A percentile compares a stretch with the other conserved stretches of the same genome.
These are phyloP conservation scores for Artemia franciscana DNA, from an alignment of 1,140 invertebrate genomes.

Conservation along the genomic window DNA sequence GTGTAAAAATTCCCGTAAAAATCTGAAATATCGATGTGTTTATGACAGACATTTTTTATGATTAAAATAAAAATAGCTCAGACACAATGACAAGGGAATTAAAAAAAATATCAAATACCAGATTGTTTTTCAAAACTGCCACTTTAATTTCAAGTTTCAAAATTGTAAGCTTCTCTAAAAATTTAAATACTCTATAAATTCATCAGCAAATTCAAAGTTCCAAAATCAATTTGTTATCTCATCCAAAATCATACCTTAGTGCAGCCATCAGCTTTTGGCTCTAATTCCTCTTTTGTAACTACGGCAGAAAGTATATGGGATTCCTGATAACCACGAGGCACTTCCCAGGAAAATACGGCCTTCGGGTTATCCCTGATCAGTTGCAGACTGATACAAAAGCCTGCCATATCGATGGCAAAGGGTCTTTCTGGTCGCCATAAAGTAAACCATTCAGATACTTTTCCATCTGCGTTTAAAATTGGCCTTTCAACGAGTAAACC, in stretches of 20 bases:
- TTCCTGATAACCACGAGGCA: conserved; percentile 73
- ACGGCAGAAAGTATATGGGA: conserved; percentile 63
- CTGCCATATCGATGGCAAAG: conserved; percentile 96
- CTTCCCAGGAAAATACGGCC: conserved; percentile 55
- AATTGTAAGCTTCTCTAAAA: too few relatives aligned
- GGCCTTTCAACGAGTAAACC: conserved; percentile 67
- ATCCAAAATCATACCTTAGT: conserved; percentile 43
- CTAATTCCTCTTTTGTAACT: conserved; percentile 48
- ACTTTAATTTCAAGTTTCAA: too few relatives aligned
- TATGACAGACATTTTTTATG: too few relatives aligned
- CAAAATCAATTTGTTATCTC: too few relatives aligned
- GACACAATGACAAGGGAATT: too few relatives aligned
- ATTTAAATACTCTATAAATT: too few relatives aligned
- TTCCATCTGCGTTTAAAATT: conserved; percentile 33
- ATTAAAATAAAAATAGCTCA: too few relatives aligned
- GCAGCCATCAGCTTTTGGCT: conserved; percentile 68
- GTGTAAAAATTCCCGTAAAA: too few relatives aligned
- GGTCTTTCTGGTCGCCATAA: conserved; percentile 62
- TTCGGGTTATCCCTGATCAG: conserved; percentile 48
- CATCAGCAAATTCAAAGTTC: too few relatives aligned
- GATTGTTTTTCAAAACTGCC: too few relatives aligned
- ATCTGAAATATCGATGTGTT: too few relatives aligned
- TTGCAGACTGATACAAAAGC: conserved; percentile 75
- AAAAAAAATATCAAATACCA: too few relatives aligned
- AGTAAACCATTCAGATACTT: conserved; percentile 49